A percentile compares a stretch with the other conserved stretches of the same genome.
Conservation (phyloP, 2,113 vertebrate species). For the zebrafish (Danio rerio) region DNA sequence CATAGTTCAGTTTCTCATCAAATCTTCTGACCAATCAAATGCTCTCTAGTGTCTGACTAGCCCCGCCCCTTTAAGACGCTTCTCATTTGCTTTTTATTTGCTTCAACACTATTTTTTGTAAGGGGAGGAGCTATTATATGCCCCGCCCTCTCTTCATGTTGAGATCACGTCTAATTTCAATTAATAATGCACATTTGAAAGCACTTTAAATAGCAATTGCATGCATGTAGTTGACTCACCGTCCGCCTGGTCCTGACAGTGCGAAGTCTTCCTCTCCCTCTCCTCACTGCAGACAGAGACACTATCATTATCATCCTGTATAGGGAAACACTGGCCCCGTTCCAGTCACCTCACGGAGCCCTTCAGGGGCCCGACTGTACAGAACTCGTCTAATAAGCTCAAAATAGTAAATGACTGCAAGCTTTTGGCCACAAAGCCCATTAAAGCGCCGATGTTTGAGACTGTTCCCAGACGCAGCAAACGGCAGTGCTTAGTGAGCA, state of each 20-base stretch:
- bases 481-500: not conserved
- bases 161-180: too few species aligned
- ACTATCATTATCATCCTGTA: conserved; percentile 41
- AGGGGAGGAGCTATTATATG: too few species aligned
- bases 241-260: conserved; percentile 77
- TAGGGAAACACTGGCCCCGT: not conserved
- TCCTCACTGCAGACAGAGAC: conserved; percentile 79
- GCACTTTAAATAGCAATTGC: too few species aligned
- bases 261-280: conserved; percentile 80
- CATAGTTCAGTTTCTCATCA: too few species aligned
- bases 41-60: too few species aligned
- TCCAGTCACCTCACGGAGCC: conserved; percentile 6
- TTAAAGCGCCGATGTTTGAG: conserved; percentile 1
- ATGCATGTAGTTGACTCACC: conserved; percentile 78
- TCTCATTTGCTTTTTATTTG: too few species aligned
- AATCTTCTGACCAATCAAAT: too few species aligned
- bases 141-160: too few species aligned
- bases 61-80: too few species aligned
- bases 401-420: conserved; percentile 35
- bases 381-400: conserved; percentile 21
- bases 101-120: too few species aligned
- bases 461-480: not conserved
- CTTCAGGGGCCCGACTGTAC: not conserved
- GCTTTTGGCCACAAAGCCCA: conserved; percentile 14
- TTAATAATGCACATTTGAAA: too few species aligned